Evolutionary conservation across 2,113 vertebrate genomes (phyloP).

Genomic region (Halcyon senegalensis): DNA sequence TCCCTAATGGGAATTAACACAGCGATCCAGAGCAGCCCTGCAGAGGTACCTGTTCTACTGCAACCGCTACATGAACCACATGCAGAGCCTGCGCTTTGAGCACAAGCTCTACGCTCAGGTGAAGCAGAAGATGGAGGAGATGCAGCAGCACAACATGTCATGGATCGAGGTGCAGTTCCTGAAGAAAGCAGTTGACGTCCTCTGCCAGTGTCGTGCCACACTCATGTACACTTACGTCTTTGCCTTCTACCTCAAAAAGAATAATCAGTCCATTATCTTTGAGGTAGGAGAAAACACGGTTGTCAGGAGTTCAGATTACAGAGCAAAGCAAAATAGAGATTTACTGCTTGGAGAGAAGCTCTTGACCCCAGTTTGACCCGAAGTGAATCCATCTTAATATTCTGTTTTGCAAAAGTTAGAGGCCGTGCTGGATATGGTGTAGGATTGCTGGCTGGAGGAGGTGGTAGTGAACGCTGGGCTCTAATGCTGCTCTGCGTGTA

Average conservation of each 20-base stretch:
- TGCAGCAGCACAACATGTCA: slow-evolving; percentile 99
- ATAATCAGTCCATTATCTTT: slow-evolving; percentile 99
- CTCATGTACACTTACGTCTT: slow-evolving; percentile 99
- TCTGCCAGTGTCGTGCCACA: slow-evolving; percentile 99
- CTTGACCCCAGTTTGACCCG: not conserved
- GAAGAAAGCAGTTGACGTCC: slow-evolving; percentile 99
- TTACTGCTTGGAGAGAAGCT: not conserved
- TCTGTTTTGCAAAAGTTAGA: not conserved
- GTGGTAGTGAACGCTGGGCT: not conserved
- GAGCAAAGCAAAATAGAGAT: not conserved
- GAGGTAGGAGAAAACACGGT: slow-evolving; percentile 82
- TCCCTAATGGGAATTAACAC: slow-evolving; percentile 70
- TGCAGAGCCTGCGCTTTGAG: slow-evolving; percentile 99
- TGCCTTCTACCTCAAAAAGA: slow-evolving; percentile 99
- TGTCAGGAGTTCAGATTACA: not conserved
- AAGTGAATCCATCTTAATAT: not conserved
- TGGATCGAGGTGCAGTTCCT: slow-evolving; percentile 99
- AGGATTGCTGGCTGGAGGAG: not conserved
- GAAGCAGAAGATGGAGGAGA: slow-evolving; percentile 99
- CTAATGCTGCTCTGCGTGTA: not conserved
- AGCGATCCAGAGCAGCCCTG: slow-evolving; percentile 96
- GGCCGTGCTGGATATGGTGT: not conserved
- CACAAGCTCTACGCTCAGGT: slow-evolving; percentile 99
- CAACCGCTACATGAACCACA: slow-evolving; percentile 99
- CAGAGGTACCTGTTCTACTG: slow-evolving; percentile 99